Evolutionary conservation across 1,140 invertebrate genomes (phyloP).

Genomic region (Ceratina japonica): DNA sequence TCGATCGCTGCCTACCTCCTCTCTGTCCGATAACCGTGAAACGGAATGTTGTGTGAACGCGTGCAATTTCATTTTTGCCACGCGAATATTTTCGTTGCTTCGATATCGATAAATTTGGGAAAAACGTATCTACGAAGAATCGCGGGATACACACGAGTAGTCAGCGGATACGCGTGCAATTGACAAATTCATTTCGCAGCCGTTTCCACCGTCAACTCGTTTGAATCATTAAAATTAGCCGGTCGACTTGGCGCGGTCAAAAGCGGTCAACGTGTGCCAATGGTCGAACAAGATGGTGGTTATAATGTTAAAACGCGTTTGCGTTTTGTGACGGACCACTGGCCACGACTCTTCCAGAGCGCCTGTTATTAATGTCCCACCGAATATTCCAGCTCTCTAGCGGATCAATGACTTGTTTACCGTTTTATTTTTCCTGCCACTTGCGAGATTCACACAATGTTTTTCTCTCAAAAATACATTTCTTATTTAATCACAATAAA

Average conservation of each 20-base stretch:
- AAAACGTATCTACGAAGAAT: background rate
- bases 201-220: slow-evolving; percentile 42
- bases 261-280: slow-evolving; percentile 20
- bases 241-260: slow-evolving; percentile 46
- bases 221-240: slow-evolving; percentile 55
- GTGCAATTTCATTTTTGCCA: background rate
- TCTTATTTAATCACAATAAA: too few species aligned
- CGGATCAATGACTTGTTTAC: too few species aligned
- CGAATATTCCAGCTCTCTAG: slow-evolving; percentile 10
- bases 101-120: background rate
- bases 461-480: too few species aligned
- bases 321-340: slow-evolving; percentile 22
- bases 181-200: slow-evolving; percentile 46
- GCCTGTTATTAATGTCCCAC: slow-evolving; percentile 26
- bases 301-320: slow-evolving; percentile 50
- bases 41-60: background rate
- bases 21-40: background rate
- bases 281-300: slow-evolving; percentile 14
- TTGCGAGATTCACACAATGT: too few species aligned
- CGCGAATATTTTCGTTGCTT: background rate
- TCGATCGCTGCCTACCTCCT: too few species aligned
- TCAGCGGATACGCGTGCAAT: background rate
- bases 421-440: too few species aligned
- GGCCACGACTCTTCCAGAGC: slow-evolving; percentile 1
- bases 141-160: background rate